Conservation (phyloP, 2,797 vertebrate species). For the Mionectes olivaceus region DNA sequence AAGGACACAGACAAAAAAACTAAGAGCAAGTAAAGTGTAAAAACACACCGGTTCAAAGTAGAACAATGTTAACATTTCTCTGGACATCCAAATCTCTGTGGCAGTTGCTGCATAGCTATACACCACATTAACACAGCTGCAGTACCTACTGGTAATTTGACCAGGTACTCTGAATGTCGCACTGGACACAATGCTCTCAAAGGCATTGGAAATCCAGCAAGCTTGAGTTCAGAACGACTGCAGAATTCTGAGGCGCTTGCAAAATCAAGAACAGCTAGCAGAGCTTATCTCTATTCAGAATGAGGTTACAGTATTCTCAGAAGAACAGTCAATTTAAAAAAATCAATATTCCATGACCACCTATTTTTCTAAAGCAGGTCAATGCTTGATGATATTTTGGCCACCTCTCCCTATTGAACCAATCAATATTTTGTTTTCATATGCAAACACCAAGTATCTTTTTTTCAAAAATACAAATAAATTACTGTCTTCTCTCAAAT, state of each 20-base stretch:
- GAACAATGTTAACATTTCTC: background rate
- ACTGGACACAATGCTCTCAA: background rate
- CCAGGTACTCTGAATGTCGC: background rate
- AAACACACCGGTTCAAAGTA: background rate
- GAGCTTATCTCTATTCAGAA: background rate
- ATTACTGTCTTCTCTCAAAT: background rate
- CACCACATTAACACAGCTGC: background rate
- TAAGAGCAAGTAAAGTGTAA: background rate
- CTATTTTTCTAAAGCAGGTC: background rate
- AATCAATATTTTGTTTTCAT: background rate
- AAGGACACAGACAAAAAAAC: background rate
- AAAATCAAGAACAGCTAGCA: background rate
- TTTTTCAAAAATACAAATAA: background rate
- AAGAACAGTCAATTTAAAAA: background rate
- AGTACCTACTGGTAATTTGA: background rate
- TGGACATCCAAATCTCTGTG: background rate
- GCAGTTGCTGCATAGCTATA: background rate
- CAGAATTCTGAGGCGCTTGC: background rate
- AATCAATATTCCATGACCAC: background rate
- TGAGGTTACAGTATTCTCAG: background rate
- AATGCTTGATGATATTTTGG: background rate
- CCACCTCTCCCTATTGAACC: background rate
- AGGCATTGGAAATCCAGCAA: background rate
- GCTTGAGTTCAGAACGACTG: background rate
- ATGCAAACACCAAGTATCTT: background rate